A percentile compares a stretch with the other conserved stretches of the same genome.
Evolutionary conservation across 2,888 invertebrate species (phyloP).

Genomic region (Cheilosia vulpina): DNA sequence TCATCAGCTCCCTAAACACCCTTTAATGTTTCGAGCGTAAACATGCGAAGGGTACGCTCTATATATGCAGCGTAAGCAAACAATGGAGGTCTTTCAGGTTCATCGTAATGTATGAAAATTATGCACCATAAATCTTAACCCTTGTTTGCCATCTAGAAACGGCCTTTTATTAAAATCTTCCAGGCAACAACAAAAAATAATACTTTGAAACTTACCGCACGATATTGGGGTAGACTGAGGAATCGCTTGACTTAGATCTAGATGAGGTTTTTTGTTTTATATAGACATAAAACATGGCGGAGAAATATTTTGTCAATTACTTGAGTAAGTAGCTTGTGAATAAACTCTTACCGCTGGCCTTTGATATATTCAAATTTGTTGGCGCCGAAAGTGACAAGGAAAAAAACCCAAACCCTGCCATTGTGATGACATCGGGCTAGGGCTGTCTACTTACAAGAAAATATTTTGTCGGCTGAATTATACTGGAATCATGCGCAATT

Average conservation of each 20-base stretch:
- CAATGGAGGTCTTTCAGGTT: conserved; percentile 36
- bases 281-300: background rate
- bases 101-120: conserved; percentile 54
- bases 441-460: too few species aligned
- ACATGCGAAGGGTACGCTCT: conserved; percentile 44
- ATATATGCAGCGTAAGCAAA: conserved; percentile 28
- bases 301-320: background rate
- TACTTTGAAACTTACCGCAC: conserved; percentile 25
- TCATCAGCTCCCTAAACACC: conserved; percentile 49
- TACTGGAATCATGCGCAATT: too few species aligned
- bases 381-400: too few species aligned
- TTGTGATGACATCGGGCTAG: too few species aligned
- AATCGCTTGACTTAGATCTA: conserved; percentile 16
- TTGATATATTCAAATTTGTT: too few species aligned
- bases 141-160: conserved; percentile 46
- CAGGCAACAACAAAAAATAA: background rate
- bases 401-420: too few species aligned
- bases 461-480: too few species aligned
- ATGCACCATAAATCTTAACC: conserved; percentile 62
- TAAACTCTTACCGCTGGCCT: background rate
- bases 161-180: conserved; percentile 57
- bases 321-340: background rate
- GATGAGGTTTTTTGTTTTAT: conserved; percentile 1
- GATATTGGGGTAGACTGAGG: background rate
- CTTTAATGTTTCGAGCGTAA: conserved; percentile 53